Conservation (phyloP, 2,888 invertebrate genomes). For the Standfussiana lucernea region DNA sequence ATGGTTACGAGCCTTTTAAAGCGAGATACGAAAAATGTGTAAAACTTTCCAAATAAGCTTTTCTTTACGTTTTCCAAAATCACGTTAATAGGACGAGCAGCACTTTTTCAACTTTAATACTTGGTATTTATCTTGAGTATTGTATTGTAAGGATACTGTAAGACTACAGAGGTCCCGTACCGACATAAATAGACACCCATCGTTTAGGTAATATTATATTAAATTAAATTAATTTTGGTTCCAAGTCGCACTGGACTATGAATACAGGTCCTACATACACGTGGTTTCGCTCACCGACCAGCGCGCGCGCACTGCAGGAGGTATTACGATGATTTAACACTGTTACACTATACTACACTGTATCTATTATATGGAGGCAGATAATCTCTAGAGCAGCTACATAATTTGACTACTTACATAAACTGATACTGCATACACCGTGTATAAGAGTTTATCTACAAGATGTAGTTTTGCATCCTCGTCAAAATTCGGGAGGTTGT, state of each 20-base stretch:
- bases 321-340: constrained; percentile 71
- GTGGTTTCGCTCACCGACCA: constrained; percentile 68
- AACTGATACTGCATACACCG: neutral
- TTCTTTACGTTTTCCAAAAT: neutral
- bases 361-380: constrained; percentile 4
- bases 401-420: neutral
- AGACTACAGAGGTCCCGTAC: neutral
- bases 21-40: neutral
- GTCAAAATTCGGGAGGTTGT: too few relatives aligned
- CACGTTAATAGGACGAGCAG: neutral
- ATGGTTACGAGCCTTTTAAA: neutral
- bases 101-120: neutral
- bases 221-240: neutral
- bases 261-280: constrained; percentile 68
- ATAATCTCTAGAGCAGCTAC: constrained; percentile 22
- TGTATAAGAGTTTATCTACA: neutral
- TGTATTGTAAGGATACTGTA: neutral
- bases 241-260: constrained; percentile 47
- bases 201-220: neutral
- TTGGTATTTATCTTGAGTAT: neutral
- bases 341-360: constrained; percentile 59
- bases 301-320: constrained; percentile 59
- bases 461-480: too few relatives aligned
- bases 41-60: neutral
- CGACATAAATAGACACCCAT: neutral